Evolutionary conservation across 2,797 vertebrate genomes (phyloP).

Genomic region (Acipenser oxyrinchus): DNA sequence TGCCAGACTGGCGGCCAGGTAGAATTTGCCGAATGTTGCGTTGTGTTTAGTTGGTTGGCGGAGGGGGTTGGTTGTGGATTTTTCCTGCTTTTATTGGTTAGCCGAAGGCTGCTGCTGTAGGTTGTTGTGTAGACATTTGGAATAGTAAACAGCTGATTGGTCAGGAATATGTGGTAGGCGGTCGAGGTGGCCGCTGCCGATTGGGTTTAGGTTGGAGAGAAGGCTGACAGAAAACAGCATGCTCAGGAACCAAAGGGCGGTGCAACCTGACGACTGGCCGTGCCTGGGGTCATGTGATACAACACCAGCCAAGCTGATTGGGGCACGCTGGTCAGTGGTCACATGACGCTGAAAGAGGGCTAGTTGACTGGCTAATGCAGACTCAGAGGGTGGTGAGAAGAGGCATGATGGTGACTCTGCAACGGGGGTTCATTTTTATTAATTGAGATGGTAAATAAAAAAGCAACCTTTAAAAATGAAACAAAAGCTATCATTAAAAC

Average conservation of each 20-base stretch:
- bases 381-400: conserved; percentile 99
- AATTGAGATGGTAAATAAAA: conserved; percentile 94
- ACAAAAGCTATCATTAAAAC: conserved; percentile 80
- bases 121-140: conserved; percentile 93
- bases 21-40: conserved; percentile 98
- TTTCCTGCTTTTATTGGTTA: conserved; percentile 97
- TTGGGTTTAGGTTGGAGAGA: conserved; percentile 97
- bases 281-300: conserved; percentile 97
- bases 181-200: conserved; percentile 81
- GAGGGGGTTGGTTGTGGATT: conserved; percentile 90
- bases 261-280: conserved; percentile 96
- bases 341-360: conserved; percentile 98
- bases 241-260: conserved; percentile 97
- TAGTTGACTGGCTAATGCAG: conserved; percentile 96
- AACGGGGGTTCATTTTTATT: conserved; percentile 99
- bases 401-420: conserved; percentile 99
- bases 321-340: conserved; percentile 98
- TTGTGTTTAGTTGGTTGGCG: conserved; percentile 95
- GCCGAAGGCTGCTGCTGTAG: conserved; percentile 95
- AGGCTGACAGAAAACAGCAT: conserved; percentile 97
- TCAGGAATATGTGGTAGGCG: conserved; percentile 88
- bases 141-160: conserved; percentile 90
- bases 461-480: conserved; percentile 71
- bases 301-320: conserved; percentile 98
- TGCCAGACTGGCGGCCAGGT: conserved; percentile 97